Percentiles rank a stretch among this genome's conserved stretches.
These are phyloP conservation scores for Myotis planiceps DNA, from an alignment of 2,797 vertebrate species.

Conservation along the genomic window DNA sequence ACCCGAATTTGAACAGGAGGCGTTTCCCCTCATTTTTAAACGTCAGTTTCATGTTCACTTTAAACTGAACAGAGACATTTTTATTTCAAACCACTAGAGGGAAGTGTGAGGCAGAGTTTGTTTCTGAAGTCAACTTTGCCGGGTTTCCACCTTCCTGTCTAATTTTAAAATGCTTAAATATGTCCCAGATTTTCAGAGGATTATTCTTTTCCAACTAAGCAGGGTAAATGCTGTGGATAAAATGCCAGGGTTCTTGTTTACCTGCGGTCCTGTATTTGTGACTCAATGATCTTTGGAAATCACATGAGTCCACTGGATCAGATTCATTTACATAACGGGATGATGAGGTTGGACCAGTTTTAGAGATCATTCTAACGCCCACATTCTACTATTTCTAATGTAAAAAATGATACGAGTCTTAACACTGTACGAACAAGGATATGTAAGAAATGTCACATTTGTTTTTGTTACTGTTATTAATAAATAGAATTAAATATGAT, in stretches of 20 bases:
- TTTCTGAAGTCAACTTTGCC: not conserved
- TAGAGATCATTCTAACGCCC: not conserved
- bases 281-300: not conserved
- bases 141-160: not conserved
- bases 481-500: not conserved
- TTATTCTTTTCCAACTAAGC: not conserved
- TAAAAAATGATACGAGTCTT: not conserved
- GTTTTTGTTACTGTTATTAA: not conserved
- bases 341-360: not conserved
- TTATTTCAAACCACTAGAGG: not conserved
- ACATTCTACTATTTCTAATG: not conserved
- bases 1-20: not conserved
- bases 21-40: not conserved
- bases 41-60: not conserved
- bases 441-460: not conserved
- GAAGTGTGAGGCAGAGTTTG: slow-evolving; percentile 47
- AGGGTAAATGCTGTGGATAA: not conserved
- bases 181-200: not conserved
- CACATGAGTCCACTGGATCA: not conserved
- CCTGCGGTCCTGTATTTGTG: not conserved
- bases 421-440: not conserved
- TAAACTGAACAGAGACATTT: not conserved
- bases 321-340: not conserved
- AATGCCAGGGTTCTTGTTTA: not conserved
- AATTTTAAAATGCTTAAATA: not conserved